phyloP scores from a whole-genome alignment of 37 sponge, comb jelly and placozoan genomes.

The Ephydatia muelleri region DNA sequence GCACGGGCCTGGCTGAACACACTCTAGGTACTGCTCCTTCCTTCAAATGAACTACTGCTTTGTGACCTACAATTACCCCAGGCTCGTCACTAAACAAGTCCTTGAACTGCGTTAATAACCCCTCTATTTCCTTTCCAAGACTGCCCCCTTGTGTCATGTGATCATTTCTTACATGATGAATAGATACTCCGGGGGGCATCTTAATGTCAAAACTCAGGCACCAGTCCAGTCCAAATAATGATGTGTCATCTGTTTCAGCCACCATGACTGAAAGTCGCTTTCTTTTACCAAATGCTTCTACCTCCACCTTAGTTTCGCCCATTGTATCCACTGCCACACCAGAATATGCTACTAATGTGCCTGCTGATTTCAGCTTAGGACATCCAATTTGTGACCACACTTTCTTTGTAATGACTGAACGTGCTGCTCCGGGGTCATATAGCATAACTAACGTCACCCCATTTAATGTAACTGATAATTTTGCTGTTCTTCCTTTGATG shows the following conservation, averaged over 20 bases:
- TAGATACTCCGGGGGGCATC: neutral
- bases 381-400: neutral
- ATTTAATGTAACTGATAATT: neutral
- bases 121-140: constrained; percentile 1
- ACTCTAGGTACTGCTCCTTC: neutral
- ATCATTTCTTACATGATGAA: neutral
- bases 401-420: neutral
- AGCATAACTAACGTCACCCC: neutral
- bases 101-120: neutral
- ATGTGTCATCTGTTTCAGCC: constrained; percentile 1
- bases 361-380: neutral
- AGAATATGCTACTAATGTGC: neutral
- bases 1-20: neutral
- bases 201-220: neutral
- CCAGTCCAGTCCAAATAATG: neutral
- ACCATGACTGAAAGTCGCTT: neutral
- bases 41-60: constrained; percentile 1
- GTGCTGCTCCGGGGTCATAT: constrained; percentile 1
- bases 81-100: neutral
- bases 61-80: neutral
- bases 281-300: neutral
- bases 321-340: constrained; percentile 1
- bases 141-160: neutral
- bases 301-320: neutral
- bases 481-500: neutral